Evolutionary conservation across 2,888 invertebrate genomes (phyloP).

Genomic region (Spisula solida): DNA sequence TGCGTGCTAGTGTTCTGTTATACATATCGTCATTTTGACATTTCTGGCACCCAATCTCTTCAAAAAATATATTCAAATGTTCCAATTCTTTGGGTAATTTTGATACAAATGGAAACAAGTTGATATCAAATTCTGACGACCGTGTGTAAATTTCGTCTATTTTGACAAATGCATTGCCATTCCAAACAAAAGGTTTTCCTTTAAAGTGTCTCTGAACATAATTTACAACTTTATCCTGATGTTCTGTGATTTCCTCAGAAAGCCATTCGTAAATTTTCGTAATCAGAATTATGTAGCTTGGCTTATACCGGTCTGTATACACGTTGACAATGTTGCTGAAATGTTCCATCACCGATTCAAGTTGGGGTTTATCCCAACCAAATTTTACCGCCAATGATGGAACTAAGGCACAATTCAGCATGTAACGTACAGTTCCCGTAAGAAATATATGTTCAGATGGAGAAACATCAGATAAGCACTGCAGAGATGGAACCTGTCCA

Average conservation of each 20-base stretch:
- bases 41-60: neutral
- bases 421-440: neutral
- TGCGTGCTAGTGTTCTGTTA: neutral
- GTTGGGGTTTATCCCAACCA: neutral
- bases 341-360: neutral
- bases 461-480: neutral
- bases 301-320: neutral
- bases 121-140: neutral
- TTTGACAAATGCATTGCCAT: neutral
- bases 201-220: neutral
- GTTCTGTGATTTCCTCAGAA: neutral
- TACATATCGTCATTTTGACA: neutral
- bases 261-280: slow-evolving; percentile 15
- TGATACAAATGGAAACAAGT: neutral
- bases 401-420: neutral
- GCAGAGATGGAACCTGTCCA: neutral
- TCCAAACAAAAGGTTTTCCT: slow-evolving; percentile 1
- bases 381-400: neutral
- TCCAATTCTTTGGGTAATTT: neutral
- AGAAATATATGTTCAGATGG: neutral
- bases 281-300: neutral
- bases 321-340: neutral
- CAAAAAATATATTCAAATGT: neutral
- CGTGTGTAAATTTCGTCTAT: neutral
- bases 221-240: neutral